phyloP scores from a whole-genome alignment of 2,888 invertebrate genomes.

The Apamea crenata region DNA sequence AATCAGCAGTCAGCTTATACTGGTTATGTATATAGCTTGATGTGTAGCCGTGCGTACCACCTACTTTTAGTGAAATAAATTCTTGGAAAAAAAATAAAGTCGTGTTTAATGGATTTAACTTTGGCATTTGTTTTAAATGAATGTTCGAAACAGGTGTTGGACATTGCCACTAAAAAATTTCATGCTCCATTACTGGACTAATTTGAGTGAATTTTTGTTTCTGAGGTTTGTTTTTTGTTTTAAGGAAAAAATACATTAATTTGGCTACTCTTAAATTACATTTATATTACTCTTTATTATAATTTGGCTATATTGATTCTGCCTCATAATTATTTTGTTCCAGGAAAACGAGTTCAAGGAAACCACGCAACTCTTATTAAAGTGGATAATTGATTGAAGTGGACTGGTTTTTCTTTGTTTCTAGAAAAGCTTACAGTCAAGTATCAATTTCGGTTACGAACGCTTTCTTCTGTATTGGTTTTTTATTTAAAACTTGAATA shows the following conservation, averaged over 20 bases:
- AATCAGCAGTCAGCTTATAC: too few species aligned
- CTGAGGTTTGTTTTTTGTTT: background rate
- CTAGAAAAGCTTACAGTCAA: background rate
- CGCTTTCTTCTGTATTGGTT: background rate
- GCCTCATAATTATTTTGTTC: background rate
- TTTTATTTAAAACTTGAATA: background rate
- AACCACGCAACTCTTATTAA: background rate
- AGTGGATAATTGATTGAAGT: background rate
- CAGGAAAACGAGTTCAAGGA: background rate
- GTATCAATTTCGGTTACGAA: background rate
- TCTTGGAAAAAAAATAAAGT: background rate
- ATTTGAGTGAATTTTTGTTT: background rate
- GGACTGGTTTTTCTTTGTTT: background rate
- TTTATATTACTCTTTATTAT: too few species aligned
- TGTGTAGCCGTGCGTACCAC: too few species aligned
- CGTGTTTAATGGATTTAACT: constrained; percentile 7
- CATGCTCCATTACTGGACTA: background rate
- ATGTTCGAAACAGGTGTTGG: constrained; percentile 32
- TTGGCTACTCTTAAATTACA: background rate
- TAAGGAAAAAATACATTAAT: too few species aligned
- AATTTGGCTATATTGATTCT: background rate
- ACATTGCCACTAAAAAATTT: background rate
- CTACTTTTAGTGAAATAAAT: background rate
- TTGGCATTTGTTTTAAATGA: constrained; percentile 4
- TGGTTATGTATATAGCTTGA: too few species aligned